These are phyloP conservation scores for Drosophila sproati DNA, from an alignment of 1,140 invertebrate species.

Conservation along the genomic window DNA sequence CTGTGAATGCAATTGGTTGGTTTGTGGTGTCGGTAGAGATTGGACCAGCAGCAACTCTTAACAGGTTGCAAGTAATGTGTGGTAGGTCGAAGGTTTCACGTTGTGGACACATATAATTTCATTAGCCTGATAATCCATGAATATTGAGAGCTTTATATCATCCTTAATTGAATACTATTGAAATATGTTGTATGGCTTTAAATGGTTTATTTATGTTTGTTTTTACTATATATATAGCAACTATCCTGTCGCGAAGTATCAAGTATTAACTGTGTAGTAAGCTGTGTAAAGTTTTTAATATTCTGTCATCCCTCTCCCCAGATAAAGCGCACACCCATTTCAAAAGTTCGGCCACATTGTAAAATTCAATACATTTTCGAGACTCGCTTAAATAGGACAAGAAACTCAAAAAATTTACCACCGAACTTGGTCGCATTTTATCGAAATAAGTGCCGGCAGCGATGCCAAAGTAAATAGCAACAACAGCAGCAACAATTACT, in stretches of 20 bases:
- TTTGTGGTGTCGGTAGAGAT: not conserved
- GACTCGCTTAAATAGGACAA: constrained; percentile 37
- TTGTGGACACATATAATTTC: constrained; percentile 42
- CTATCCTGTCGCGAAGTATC: not conserved
- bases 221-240: not conserved
- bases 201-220: not conserved
- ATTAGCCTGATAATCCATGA: constrained; percentile 41
- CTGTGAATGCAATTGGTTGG: not conserved
- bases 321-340: not conserved
- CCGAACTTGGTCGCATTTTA: constrained; percentile 45
- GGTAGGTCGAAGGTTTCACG: not conserved
- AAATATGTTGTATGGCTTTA: not conserved
- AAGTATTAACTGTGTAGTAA: not conserved
- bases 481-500: constrained; percentile 9
- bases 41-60: constrained; percentile 17
- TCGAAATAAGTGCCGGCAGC: constrained; percentile 50
- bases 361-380: constrained; percentile 58
- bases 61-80: constrained; percentile 15
- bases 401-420: constrained; percentile 6
- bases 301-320: not conserved
- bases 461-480: constrained; percentile 37
- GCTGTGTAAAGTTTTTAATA: constrained; percentile 11
- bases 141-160: constrained; percentile 30
- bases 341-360: constrained; percentile 36
- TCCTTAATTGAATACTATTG: constrained; percentile 33